Percentiles rank a stretch among this genome's conserved stretches.
These are phyloP conservation scores for Nezara viridula DNA, from an alignment of 2,888 invertebrate genomes.

Conservation along the genomic window DNA sequence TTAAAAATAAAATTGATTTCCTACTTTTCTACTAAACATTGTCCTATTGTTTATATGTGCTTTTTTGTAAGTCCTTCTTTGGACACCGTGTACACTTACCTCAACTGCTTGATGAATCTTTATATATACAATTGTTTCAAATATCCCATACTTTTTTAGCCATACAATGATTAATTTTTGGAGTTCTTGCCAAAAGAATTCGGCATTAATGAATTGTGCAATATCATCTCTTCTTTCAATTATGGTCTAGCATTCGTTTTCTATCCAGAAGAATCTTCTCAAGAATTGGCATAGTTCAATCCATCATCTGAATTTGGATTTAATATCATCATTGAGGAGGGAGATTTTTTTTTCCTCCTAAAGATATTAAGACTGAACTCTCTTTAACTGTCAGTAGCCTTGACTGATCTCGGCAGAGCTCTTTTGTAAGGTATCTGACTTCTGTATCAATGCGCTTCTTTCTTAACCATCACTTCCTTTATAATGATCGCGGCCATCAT, in stretches of 20 bases:
- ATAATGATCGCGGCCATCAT: background rate
- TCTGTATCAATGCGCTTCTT: background rate
- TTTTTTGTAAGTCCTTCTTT: no score
- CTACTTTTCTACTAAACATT: no score
- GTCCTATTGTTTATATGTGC: no score
- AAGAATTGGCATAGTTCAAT: slow-evolving; percentile 1
- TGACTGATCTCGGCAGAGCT: background rate
- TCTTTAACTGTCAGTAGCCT: background rate
- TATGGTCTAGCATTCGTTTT: background rate
- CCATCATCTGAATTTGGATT: background rate
- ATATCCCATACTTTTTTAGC: no score
- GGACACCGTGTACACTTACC: no score
- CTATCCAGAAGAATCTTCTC: background rate
- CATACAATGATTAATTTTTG: background rate
- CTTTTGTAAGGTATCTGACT: background rate
- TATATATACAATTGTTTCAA: no score
- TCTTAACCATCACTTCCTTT: background rate
- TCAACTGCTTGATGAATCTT: no score
- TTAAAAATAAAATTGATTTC: no score
- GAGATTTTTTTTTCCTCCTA: background rate
- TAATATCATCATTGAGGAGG: background rate
- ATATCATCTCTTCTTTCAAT: no score
- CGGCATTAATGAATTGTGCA: no score
- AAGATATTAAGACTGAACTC: background rate
- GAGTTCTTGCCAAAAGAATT: no score